A percentile compares a stretch with the other conserved stretches of the same genome.
Conservation (phyloP, 2,797 vertebrate species). For the Sorex maritimensis region DNA sequence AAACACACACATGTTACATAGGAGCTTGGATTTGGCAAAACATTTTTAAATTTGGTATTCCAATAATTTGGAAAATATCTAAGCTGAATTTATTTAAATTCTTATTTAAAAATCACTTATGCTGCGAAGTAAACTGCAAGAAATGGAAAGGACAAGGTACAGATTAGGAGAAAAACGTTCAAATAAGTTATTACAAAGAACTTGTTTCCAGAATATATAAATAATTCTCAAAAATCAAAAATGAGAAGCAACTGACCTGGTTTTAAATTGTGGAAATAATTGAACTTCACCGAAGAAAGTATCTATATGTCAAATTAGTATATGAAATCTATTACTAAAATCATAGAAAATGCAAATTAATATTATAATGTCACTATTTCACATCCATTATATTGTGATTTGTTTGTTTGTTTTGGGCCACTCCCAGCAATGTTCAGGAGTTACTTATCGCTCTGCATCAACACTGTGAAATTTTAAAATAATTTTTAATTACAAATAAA, state of each 20-base stretch:
- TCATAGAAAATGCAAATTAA: too few species aligned
- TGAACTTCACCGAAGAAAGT: neutral
- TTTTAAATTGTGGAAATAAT: neutral
- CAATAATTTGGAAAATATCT: neutral
- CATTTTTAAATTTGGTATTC: neutral
- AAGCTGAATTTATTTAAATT: neutral
- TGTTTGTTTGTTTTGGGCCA: too few species aligned
- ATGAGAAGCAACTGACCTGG: neutral
- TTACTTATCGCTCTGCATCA: too few species aligned
- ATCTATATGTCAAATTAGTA: neutral
- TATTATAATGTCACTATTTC: too few species aligned
- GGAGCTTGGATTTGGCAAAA: neutral
- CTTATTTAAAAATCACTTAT: neutral
- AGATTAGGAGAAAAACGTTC: neutral
- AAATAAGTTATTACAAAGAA: neutral
- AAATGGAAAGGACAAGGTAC: neutral
- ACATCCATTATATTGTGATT: too few species aligned
- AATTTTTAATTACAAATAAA: too few species aligned
- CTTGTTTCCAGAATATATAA: neutral
- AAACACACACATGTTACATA: too few species aligned
- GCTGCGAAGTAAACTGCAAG: neutral
- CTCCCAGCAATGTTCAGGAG: too few species aligned
- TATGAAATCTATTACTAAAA: too few species aligned
- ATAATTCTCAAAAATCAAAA: neutral
- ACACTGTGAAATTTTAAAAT: too few species aligned